Conservation (phyloP, 2,888 invertebrate species). For the Plebejus anna region DNA sequence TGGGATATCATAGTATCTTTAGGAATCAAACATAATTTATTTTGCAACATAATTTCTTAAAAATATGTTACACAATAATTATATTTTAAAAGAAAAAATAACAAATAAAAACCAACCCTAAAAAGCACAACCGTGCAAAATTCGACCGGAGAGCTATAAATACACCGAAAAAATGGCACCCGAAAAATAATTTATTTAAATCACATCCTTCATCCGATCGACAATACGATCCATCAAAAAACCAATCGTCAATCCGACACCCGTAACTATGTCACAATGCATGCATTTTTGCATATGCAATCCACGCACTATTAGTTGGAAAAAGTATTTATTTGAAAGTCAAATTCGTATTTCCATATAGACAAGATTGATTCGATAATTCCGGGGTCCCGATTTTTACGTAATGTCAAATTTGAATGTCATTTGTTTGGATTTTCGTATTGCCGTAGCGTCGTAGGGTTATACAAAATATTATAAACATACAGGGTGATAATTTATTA, state of each 20-base stretch:
- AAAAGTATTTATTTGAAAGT: slow-evolving; percentile 71
- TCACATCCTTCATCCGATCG: slow-evolving; percentile 34
- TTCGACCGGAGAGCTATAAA: neutral
- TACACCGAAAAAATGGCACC: neutral
- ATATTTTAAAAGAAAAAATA: neutral
- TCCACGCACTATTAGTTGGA: slow-evolving; percentile 63
- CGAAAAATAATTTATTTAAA: slow-evolving; percentile 27
- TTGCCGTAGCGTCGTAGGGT: neutral
- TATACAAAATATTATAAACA: neutral
- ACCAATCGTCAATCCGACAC: slow-evolving; percentile 49
- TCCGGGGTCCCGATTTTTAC: slow-evolving; percentile 28
- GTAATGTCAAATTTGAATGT: slow-evolving; percentile 21
- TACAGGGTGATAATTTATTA: too few species aligned
- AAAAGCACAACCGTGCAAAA: neutral
- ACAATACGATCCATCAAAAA: slow-evolving; percentile 58
- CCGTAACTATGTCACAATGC: slow-evolving; percentile 45
- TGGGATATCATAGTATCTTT: too few species aligned
- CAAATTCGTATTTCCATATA: slow-evolving; percentile 76
- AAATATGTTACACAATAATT: too few species aligned
- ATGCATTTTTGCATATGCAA: slow-evolving; percentile 57
- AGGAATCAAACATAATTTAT: too few species aligned
- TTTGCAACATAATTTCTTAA: too few species aligned
- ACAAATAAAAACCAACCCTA: neutral
- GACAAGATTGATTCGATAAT: slow-evolving; percentile 58
- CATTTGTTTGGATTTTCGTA: neutral